Conservation (phyloP, 2,113 vertebrate species). For the Vidua chalybeata region DNA sequence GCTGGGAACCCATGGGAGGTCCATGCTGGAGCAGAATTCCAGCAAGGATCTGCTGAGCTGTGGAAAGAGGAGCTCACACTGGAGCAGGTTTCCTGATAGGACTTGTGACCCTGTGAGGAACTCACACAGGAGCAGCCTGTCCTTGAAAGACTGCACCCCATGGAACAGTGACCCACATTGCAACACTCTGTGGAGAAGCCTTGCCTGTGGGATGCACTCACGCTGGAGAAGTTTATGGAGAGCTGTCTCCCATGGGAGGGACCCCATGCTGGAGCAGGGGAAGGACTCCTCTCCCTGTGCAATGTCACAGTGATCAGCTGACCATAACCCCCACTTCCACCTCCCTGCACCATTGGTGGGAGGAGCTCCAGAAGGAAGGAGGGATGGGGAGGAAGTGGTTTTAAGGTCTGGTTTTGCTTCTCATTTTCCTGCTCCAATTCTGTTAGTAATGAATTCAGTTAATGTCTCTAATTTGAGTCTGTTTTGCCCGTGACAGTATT, state of each 20-base stretch:
- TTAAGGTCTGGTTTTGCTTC: neutral
- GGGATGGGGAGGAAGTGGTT: neutral
- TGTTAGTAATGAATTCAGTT: too few species aligned
- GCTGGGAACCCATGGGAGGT: neutral
- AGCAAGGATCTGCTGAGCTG: neutral
- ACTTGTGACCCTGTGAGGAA: neutral
- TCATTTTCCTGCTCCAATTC: neutral
- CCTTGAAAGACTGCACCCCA: too few species aligned
- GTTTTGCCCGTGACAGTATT: neutral
- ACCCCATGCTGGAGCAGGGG: neutral
- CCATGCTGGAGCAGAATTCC: neutral
- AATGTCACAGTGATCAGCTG: neutral
- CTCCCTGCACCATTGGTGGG: neutral
- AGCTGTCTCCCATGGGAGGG: neutral
- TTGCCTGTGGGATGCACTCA: neutral
- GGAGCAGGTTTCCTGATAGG: neutral
- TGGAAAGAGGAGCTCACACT: neutral
- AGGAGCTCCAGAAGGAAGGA: neutral
- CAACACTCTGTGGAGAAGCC: neutral
- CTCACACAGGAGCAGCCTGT: neutral
- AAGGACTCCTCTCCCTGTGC: neutral
- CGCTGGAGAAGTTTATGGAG: accelerated
- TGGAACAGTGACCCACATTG: neutral
- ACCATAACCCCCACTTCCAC: neutral
- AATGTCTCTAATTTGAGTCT: neutral